Conservation (phyloP, 2,113 vertebrate species). For the Phaethornis superciliosus region DNA sequence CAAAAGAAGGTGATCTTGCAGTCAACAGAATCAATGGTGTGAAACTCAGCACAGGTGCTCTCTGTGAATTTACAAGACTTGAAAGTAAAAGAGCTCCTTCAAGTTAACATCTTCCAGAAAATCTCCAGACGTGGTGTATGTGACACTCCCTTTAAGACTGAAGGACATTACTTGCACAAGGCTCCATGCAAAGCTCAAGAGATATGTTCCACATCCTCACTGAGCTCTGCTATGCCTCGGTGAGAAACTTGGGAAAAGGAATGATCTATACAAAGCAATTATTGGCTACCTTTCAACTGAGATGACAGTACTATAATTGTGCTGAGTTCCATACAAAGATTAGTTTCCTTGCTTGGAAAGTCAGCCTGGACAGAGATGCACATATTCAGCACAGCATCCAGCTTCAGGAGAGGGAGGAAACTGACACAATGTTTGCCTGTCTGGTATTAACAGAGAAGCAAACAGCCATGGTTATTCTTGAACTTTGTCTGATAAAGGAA, state of each 20-base stretch:
- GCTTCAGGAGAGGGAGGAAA: not conserved
- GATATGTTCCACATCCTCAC: not conserved
- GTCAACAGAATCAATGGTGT: not conserved
- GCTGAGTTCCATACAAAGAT: not conserved
- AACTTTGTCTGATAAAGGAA: not conserved
- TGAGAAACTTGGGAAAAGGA: not conserved
- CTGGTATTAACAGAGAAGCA: not conserved
- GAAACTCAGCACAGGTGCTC: not conserved
- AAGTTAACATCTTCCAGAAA: not conserved
- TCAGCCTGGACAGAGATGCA: not conserved
- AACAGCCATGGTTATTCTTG: not conserved
- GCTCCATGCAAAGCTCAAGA: not conserved
- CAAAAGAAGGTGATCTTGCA: not conserved
- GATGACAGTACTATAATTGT: not conserved
- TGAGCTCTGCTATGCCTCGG: not conserved
- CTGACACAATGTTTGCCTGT: not conserved
- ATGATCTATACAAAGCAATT: not conserved
- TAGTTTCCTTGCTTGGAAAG: not conserved
- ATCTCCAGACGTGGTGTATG: not conserved
- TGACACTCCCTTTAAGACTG: not conserved
- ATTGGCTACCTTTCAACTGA: not conserved
- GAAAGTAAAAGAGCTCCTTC: constrained; percentile 14
- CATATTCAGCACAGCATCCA: not conserved
- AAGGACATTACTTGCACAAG: not conserved
- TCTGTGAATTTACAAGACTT: not conserved